Conservation (phyloP, 1,140 invertebrate species). For the Ruditapes philippinarum region DNA sequence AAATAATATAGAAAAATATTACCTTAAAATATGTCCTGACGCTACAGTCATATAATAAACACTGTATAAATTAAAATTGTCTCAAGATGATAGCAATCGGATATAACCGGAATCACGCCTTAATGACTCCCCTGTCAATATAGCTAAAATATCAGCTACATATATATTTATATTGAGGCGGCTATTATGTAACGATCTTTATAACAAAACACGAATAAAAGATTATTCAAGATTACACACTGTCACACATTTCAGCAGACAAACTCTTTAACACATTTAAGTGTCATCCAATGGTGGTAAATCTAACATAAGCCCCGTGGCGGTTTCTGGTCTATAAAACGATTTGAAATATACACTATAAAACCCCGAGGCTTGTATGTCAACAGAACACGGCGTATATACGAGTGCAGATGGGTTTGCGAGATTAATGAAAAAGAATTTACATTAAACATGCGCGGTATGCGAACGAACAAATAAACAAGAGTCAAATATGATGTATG, state of each 20-base stretch:
- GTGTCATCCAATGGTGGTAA: not conserved
- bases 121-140: not conserved
- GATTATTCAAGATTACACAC: not conserved
- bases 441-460: conserved; percentile 3
- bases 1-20: no score
- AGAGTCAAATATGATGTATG: not conserved
- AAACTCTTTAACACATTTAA: not conserved
- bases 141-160: not conserved
- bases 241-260: no score
- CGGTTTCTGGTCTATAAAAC: conserved; percentile 1
- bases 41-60: no score
- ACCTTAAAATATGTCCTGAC: no score
- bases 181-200: not conserved
- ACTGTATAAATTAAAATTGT: no score
- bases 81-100: not conserved
- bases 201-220: not conserved
- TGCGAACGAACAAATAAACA: conserved; percentile 5
- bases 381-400: no score
- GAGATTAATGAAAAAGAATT: not conserved
- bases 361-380: conserved; percentile 8
- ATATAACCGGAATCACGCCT: conserved; percentile 12
- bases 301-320: not conserved
- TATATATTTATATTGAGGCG: not conserved
- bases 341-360: not conserved
- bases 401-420: not conserved